Percentiles rank a stretch among this genome's conserved stretches.
Evolutionary conservation across 2,888 invertebrate species (phyloP).

Genomic region (Odontomyia ornata): DNA sequence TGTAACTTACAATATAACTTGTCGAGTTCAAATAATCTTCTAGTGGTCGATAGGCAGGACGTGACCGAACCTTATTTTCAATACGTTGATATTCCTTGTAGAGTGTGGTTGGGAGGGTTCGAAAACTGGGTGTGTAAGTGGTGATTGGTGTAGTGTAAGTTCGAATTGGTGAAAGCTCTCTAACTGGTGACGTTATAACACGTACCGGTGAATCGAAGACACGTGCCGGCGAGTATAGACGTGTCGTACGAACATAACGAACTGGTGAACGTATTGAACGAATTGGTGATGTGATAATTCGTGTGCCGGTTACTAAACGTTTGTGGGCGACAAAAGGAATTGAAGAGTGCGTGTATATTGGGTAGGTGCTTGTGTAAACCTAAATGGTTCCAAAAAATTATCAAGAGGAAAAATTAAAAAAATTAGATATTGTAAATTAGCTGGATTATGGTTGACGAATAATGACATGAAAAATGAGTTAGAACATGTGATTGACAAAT

Average conservation of each 20-base stretch:
- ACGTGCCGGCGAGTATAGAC: constrained; percentile 57
- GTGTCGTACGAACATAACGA: constrained; percentile 57
- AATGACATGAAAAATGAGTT: not conserved
- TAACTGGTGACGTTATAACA: constrained; percentile 47
- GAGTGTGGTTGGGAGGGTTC: constrained; percentile 72
- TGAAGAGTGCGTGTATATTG: constrained; percentile 61
- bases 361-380: constrained; percentile 57
- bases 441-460: not conserved
- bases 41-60: constrained; percentile 71
- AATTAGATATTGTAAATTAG: not conserved
- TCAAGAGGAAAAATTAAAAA: no score
- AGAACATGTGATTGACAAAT: no score
- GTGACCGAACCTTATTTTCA: constrained; percentile 71
- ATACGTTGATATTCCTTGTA: constrained; percentile 76
- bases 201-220: constrained; percentile 58
- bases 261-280: constrained; percentile 60
- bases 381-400: not conserved
- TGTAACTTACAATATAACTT: constrained; percentile 73
- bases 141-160: constrained; percentile 51
- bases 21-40: constrained; percentile 83
- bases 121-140: constrained; percentile 35
- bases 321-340: constrained; percentile 56
- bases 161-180: constrained; percentile 54
- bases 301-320: constrained; percentile 54
- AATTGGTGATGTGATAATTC: constrained; percentile 52